Conservation (phyloP, 2,888 invertebrate species). For the Hemaris fuciformis region DNA sequence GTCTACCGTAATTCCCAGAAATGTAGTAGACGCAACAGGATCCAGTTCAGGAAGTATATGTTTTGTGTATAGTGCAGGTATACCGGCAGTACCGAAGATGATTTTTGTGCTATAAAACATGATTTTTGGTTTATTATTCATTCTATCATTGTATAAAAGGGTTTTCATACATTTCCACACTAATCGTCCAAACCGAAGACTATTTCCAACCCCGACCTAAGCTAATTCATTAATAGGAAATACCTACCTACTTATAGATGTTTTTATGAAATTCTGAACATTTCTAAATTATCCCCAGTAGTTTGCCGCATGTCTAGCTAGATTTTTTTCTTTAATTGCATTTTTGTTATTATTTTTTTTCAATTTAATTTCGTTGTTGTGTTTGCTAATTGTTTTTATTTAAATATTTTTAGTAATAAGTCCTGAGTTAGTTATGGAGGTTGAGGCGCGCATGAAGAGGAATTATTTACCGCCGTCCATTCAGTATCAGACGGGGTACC, state of each 20-base stretch:
- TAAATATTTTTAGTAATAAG: conserved; percentile 86
- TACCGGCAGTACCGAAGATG: not conserved
- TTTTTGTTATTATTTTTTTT: conserved; percentile 30
- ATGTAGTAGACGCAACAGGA: too few relatives aligned
- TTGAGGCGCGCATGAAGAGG: conserved; percentile 92
- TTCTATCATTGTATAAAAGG: too few relatives aligned
- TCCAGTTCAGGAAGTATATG: too few relatives aligned
- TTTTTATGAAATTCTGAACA: not conserved
- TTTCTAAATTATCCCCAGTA: conserved; percentile 2
- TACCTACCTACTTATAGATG: too few relatives aligned
- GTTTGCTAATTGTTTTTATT: conserved; percentile 34
- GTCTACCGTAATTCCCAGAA: too few relatives aligned
- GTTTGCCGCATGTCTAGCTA: conserved; percentile 34
- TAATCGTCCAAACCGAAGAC: too few relatives aligned
- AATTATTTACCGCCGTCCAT: conserved; percentile 89
- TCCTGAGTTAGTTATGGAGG: conserved; percentile 93
- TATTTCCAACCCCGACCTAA: too few relatives aligned
- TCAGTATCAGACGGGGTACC: conserved; percentile 64
- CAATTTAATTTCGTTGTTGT: conserved; percentile 35
- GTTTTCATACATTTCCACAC: too few relatives aligned
- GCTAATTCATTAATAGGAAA: too few relatives aligned
- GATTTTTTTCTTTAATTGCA: conserved; percentile 23
- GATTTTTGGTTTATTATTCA: too few relatives aligned
- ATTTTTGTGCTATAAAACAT: too few relatives aligned
- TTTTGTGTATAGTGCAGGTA: too few relatives aligned